phyloP scores from a whole-genome alignment of 2,113 vertebrate species.

The Tamias sibiricus region DNA sequence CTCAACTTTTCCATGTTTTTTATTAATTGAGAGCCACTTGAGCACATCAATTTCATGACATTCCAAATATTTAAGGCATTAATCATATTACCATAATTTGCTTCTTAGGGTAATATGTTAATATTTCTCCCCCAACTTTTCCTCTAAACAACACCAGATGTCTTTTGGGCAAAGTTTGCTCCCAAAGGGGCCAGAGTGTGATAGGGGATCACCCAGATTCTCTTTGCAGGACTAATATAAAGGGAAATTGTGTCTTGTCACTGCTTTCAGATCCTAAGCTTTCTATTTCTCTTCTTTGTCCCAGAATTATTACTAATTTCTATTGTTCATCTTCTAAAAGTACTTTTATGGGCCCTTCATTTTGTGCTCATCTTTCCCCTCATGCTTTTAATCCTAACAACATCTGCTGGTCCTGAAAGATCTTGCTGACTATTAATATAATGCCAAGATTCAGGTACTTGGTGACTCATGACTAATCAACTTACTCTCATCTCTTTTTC shows the following conservation, averaged over 20 bases:
- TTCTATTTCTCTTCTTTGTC: neutral
- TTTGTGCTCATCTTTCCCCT: neutral
- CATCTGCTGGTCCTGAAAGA: slow-evolving; percentile 50
- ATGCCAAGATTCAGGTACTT: slow-evolving; percentile 50
- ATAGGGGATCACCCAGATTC: neutral
- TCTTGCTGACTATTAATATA: slow-evolving; percentile 57
- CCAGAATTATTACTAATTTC: slow-evolving; percentile 33
- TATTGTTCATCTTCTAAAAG: slow-evolving; percentile 27
- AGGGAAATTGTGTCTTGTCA: neutral
- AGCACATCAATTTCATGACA: neutral
- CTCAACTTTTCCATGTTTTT: neutral
- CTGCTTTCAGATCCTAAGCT: neutral
- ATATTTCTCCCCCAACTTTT: neutral
- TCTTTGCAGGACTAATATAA: neutral
- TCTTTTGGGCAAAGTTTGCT: neutral
- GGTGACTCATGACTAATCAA: slow-evolving; percentile 61
- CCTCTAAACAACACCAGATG: neutral
- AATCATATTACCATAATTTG: neutral
- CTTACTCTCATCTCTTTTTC: slow-evolving; percentile 65
- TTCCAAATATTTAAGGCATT: slow-evolving; percentile 4
- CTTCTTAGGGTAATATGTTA: neutral
- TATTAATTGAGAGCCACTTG: neutral
- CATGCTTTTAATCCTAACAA: slow-evolving; percentile 48
- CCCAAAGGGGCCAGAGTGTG: neutral
- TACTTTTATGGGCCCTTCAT: slow-evolving; percentile 3